These are phyloP conservation scores for Mesocentrotus franciscanus DNA, from an alignment of 53 echinoderm and acorn worm species.

Conservation along the genomic window DNA sequence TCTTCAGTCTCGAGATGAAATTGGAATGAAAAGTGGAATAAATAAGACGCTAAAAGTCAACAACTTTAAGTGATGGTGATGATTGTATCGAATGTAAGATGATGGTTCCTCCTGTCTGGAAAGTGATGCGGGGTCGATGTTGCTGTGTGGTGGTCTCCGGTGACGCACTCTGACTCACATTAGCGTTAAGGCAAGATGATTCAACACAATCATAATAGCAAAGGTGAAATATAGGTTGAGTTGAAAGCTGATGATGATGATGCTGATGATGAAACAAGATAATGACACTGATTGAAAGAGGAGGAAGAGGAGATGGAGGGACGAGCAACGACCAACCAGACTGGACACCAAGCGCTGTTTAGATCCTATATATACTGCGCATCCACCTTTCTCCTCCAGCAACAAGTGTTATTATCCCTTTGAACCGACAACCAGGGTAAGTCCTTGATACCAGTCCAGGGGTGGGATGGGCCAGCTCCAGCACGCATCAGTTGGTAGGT, in stretches of 20 bases:
- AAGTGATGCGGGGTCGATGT: conserved; percentile 63
- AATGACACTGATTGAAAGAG: background rate
- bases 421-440: conserved; percentile 32
- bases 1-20: background rate
- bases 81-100: conserved; percentile 13
- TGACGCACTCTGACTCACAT: conserved; percentile 48
- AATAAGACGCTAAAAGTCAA: conserved; percentile 5
- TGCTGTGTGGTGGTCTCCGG: conserved; percentile 19
- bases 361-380: conserved; percentile 61
- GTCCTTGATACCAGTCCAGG: conserved; percentile 13
- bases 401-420: conserved; percentile 68
- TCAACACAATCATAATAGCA: conserved; percentile 49
- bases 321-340: conserved; percentile 36
- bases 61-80: background rate
- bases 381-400: conserved; percentile 50
- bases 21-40: conserved; percentile 45
- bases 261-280: background rate
- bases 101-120: conserved; percentile 37
- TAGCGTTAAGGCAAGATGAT: conserved; percentile 34
- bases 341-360: conserved; percentile 41
- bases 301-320: background rate
- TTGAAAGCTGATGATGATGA: conserved; percentile 47
- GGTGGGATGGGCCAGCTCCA: conserved; percentile 57
- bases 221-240: conserved; percentile 60
- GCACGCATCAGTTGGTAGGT: conserved; percentile 55